Conservation (phyloP, 64 coral and sea anemone genomes). For the Acropora yongei region DNA sequence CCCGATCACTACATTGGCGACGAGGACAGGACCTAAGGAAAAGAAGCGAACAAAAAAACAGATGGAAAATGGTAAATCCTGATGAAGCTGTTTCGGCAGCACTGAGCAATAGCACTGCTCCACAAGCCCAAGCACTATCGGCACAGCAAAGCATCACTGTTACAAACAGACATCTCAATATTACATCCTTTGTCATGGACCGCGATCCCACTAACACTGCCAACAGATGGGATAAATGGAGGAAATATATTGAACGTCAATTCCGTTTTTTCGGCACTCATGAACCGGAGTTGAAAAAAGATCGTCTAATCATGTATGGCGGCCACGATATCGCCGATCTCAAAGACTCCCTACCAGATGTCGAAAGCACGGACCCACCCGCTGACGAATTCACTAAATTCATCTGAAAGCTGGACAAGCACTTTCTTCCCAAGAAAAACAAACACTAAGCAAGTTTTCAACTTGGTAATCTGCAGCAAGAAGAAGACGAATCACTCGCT, state of each 20-base stretch:
- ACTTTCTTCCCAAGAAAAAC: constrained; percentile 61
- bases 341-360: too few species aligned
- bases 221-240: too few species aligned
- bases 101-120: too few species aligned
- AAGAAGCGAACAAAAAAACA: not conserved
- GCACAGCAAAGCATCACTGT: not conserved
- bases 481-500: constrained; percentile 23
- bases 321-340: too few species aligned
- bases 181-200: constrained; percentile 46
- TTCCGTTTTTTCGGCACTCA: constrained; percentile 36
- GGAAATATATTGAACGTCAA: too few species aligned
- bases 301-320: too few species aligned
- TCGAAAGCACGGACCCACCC: too few species aligned
- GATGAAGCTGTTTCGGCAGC: too few species aligned
- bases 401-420: too few species aligned
- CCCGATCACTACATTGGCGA: constrained; percentile 58
- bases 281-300: constrained; percentile 36
- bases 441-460: constrained; percentile 58
- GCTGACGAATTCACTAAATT: too few species aligned
- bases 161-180: constrained; percentile 51
- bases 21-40: constrained; percentile 30
- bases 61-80: too few species aligned
- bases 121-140: too few species aligned
- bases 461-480: constrained; percentile 37
- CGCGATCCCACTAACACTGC: not conserved